phyloP scores from a whole-genome alignment of 2,797 vertebrate species.

The Siniperca scherzeri region DNA sequence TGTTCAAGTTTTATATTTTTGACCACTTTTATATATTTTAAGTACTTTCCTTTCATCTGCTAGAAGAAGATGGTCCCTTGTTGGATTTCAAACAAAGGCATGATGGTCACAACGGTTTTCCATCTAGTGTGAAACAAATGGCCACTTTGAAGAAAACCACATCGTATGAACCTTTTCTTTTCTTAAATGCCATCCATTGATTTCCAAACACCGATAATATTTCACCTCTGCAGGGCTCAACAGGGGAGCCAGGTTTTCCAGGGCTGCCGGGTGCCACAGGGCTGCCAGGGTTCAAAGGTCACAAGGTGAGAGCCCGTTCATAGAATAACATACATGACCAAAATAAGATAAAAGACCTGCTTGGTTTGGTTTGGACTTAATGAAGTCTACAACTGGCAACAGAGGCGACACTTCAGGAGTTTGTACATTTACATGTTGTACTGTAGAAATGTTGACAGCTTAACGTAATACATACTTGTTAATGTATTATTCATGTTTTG shows the following conservation, averaged over 20 bases:
- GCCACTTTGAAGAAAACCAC: not conserved
- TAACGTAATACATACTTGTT: conserved; percentile 37
- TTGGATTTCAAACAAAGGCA: not conserved
- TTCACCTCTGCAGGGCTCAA: conserved; percentile 74
- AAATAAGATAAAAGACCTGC: conserved; percentile 14
- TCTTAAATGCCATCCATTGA: not conserved
- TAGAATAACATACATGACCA: not conserved
- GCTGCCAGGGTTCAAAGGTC: conserved; percentile 85
- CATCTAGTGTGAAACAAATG: conserved; percentile 7
- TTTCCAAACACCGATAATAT: conserved; percentile 13
- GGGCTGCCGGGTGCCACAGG: conserved; percentile 81
- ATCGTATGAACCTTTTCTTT: not conserved
- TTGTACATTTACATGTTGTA: conserved; percentile 53
- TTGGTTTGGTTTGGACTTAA: conserved; percentile 26
- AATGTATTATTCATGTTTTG: conserved; percentile 62
- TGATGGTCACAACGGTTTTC: not conserved
- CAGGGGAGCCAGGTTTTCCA: conserved; percentile 80
- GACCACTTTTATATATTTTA: conserved; percentile 4
- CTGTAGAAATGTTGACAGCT: conserved; percentile 29
- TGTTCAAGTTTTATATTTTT: not conserved
- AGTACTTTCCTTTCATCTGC: not conserved
- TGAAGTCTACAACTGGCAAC: conserved; percentile 21
- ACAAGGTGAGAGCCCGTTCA: conserved; percentile 76
- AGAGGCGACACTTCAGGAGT: conserved; percentile 19
- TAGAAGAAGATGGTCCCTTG: not conserved